These are phyloP conservation scores for Syngnathus acus DNA, from an alignment of 2,797 vertebrate genomes.

Conservation along the genomic window DNA sequence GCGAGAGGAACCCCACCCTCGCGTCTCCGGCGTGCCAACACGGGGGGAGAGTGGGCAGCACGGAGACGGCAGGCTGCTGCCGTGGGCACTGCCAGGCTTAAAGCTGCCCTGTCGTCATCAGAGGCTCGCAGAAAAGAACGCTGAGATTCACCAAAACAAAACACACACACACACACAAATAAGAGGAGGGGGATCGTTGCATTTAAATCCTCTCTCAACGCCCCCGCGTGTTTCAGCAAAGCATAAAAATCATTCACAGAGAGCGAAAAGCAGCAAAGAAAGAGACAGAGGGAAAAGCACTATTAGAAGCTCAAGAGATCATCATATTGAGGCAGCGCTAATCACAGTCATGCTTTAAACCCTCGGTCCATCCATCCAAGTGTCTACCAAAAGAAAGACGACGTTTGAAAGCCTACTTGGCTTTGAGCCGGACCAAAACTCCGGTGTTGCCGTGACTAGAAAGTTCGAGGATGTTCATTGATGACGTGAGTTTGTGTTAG, in stretches of 20 bases:
- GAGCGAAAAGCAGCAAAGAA: constrained; percentile 63
- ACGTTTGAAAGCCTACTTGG: constrained; percentile 64
- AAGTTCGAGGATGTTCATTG: constrained; percentile 3
- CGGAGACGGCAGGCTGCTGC: constrained; percentile 76
- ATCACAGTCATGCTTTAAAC: constrained; percentile 74
- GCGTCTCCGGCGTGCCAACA: constrained; percentile 65
- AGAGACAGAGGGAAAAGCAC: constrained; percentile 64
- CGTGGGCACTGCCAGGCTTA: constrained; percentile 79
- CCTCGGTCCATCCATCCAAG: constrained; percentile 61
- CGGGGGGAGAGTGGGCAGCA: constrained; percentile 75
- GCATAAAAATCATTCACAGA: constrained; percentile 80
- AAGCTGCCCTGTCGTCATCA: constrained; percentile 76
- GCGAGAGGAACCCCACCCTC: constrained; percentile 77
- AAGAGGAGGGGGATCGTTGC: constrained; percentile 63
- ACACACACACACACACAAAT: constrained; percentile 54
- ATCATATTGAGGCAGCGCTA: constrained; percentile 73
- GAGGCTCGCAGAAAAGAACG: constrained; percentile 71
- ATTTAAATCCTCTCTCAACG: constrained; percentile 80
- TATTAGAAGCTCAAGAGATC: constrained; percentile 78
- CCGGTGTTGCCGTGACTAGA: constrained; percentile 33
- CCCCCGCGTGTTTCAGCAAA: constrained; percentile 79
- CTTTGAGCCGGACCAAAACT: constrained; percentile 41
- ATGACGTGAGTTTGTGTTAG: neutral
- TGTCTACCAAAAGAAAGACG: constrained; percentile 61
- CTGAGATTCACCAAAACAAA: constrained; percentile 69